phyloP scores from a whole-genome alignment of 2,888 invertebrate genomes.

The Mesopsocus fuscifrons region DNA sequence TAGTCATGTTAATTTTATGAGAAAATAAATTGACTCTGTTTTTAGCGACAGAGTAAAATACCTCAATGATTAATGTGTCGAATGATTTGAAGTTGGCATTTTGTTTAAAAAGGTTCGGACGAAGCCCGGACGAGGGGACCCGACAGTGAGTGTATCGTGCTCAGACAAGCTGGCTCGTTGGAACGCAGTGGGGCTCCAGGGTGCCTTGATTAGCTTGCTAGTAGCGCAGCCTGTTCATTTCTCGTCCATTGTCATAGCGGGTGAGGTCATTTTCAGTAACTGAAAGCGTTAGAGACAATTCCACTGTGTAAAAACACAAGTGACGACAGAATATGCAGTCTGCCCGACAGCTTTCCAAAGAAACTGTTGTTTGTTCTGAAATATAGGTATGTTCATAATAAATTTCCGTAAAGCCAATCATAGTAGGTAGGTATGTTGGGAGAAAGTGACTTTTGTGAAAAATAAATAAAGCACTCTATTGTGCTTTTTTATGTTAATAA shows the following conservation, averaged over 20 bases:
- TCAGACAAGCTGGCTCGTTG: conserved; percentile 87
- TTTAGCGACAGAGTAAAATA: conserved; percentile 1
- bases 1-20: background rate
- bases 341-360: too few relatives aligned
- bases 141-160: conserved; percentile 77
- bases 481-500: too few relatives aligned
- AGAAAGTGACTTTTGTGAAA: too few relatives aligned
- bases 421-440: too few relatives aligned
- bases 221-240: conserved; percentile 2
- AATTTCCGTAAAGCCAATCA: too few relatives aligned
- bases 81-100: background rate
- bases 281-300: too few relatives aligned
- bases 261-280: background rate
- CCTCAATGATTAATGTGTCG: conserved; percentile 4
- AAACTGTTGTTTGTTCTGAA: too few relatives aligned
- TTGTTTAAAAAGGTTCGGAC: conserved; percentile 26
- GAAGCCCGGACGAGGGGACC: conserved; percentile 56
- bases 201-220: background rate
- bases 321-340: too few relatives aligned
- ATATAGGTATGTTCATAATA: too few relatives aligned
- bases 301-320: too few relatives aligned
- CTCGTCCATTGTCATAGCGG: background rate
- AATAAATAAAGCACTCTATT: too few relatives aligned
- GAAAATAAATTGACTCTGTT: background rate
- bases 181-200: conserved; percentile 64